Conservation (phyloP, 2,113 vertebrate genomes). For the Aptenodytes patagonicus region DNA sequence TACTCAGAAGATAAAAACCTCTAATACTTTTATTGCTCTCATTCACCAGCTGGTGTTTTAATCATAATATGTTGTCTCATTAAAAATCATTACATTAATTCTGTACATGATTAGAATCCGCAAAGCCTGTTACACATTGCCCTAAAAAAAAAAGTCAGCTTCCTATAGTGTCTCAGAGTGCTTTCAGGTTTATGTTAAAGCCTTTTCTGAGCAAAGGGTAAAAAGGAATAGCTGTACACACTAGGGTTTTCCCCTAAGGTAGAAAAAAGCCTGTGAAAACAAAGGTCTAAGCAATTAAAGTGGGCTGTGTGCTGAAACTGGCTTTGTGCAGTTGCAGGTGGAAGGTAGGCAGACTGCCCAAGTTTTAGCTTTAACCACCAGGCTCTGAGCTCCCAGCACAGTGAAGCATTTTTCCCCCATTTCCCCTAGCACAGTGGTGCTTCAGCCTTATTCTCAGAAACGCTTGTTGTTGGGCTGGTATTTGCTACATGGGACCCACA, state of each 20-base stretch:
- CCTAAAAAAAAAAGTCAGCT: background rate
- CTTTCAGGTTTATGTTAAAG: background rate
- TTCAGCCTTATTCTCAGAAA: background rate
- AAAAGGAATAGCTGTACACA: background rate
- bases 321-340: background rate
- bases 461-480: accelerated
- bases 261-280: background rate
- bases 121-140: background rate
- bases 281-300: background rate
- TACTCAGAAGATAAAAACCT: background rate
- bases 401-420: background rate
- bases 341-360: background rate
- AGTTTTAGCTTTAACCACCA: background rate
- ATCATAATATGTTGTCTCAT: background rate
- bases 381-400: background rate
- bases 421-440: accelerated
- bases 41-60: slow-evolving; percentile 17
- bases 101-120: background rate
- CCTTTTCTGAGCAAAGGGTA: background rate
- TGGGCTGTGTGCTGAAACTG: background rate
- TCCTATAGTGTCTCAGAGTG: background rate
- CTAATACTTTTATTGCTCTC: slow-evolving; percentile 9
- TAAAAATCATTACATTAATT: background rate
- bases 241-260: background rate
- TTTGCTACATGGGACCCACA: background rate